These are phyloP conservation scores for Sialis lutaria DNA, from an alignment of 2,888 invertebrate genomes.

Conservation along the genomic window DNA sequence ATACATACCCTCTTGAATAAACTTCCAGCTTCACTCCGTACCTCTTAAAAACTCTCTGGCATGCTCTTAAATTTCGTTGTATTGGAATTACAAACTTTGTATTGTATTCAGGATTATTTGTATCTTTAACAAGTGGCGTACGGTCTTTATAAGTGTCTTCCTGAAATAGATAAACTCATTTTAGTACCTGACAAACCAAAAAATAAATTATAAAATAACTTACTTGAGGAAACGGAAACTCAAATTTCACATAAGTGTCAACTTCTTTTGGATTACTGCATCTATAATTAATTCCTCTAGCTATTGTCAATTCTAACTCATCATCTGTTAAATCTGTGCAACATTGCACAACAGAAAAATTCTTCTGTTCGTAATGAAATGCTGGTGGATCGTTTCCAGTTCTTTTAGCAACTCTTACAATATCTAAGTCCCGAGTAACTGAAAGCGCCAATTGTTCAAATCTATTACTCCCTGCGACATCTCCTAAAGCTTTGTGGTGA, in stretches of 20 bases:
- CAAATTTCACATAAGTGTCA: conserved; percentile 84
- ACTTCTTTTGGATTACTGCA: conserved; percentile 71
- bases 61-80: conserved; percentile 58
- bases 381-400: conserved; percentile 49
- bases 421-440: conserved; percentile 76
- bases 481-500: conserved; percentile 78
- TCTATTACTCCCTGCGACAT: conserved; percentile 73
- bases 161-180: conserved; percentile 22
- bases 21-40: conserved; percentile 83
- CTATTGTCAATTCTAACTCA: conserved; percentile 71
- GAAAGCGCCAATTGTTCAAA: conserved; percentile 74
- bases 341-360: conserved; percentile 82
- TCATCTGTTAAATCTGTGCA: conserved; percentile 86
- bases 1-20: conserved; percentile 74
- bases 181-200: conserved; percentile 1
- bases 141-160: conserved; percentile 58
- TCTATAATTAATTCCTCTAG: conserved; percentile 75
- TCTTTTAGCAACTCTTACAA: conserved; percentile 57
- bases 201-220: conserved; percentile 16
- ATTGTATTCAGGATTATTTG: conserved; percentile 79
- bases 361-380: conserved; percentile 84
- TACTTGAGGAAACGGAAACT: conserved; percentile 80
- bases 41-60: conserved; percentile 74
- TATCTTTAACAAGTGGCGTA: conserved; percentile 63
- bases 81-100: conserved; percentile 64